A percentile compares a stretch with the other conserved stretches of the same genome.
These are phyloP conservation scores for Dicyrtoma fusca DNA, from an alignment of 2,888 invertebrate species.

Conservation along the genomic window DNA sequence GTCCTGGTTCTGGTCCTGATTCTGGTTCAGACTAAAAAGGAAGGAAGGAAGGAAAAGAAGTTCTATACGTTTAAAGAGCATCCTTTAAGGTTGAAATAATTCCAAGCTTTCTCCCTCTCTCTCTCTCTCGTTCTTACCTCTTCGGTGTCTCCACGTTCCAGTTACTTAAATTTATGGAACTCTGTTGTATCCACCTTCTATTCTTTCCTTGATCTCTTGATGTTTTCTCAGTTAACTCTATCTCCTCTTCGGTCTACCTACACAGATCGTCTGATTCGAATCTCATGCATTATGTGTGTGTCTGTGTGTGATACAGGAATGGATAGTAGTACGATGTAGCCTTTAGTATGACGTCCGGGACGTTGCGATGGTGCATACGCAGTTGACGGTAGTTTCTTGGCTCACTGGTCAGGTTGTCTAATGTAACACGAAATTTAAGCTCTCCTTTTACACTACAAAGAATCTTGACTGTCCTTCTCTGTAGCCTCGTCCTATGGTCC, in stretches of 20 bases:
- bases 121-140: background rate
- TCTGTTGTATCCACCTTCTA: slow-evolving; percentile 24
- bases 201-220: slow-evolving; percentile 25
- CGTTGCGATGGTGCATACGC: too few species aligned
- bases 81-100: slow-evolving; percentile 32
- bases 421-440: slow-evolving; percentile 23
- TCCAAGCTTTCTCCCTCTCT: slow-evolving; percentile 13
- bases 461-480: slow-evolving; percentile 12
- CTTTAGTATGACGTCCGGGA: too few species aligned
- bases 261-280: background rate
- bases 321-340: too few species aligned
- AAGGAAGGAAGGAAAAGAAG: slow-evolving; percentile 23
- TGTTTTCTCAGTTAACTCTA: slow-evolving; percentile 9
- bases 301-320: too few species aligned
- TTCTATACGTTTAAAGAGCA: slow-evolving; percentile 27
- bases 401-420: slow-evolving; percentile 27
- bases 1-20: background rate
- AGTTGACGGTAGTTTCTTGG: slow-evolving; percentile 20
- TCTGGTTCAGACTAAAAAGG: background rate
- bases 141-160: slow-evolving; percentile 6
- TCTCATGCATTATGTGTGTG: slow-evolving; percentile 15
- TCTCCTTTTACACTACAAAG: slow-evolving; percentile 24
- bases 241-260: background rate
- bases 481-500: too few species aligned
- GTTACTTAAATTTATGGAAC: slow-evolving; percentile 32